A percentile compares a stretch with the other conserved stretches of the same genome.
phyloP scores from a whole-genome alignment of 1,140 invertebrate species.

The Drepana arcuata region DNA sequence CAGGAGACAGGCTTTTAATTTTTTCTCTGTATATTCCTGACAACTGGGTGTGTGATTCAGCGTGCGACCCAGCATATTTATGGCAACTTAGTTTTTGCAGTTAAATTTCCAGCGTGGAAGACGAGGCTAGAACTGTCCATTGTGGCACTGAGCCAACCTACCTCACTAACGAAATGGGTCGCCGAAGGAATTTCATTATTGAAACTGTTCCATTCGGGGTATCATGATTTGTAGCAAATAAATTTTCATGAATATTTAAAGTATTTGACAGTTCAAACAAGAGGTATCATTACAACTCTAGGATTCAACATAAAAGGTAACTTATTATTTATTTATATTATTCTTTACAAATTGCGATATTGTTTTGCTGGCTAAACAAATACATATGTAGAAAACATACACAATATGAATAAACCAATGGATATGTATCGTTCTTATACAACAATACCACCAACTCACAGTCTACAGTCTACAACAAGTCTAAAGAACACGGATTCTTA shows the following conservation, averaged over 20 bases:
- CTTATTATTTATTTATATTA: background rate
- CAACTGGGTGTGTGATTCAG: constrained; percentile 1
- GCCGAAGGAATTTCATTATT: constrained; percentile 48
- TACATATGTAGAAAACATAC: too few relatives aligned
- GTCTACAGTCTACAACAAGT: too few relatives aligned
- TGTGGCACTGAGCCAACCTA: constrained; percentile 39
- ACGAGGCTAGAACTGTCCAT: constrained; percentile 25
- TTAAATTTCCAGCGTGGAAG: constrained; percentile 29
- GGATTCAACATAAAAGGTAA: too few relatives aligned
- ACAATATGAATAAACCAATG: too few relatives aligned
- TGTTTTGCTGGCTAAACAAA: too few relatives aligned
- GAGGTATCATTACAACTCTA: too few relatives aligned
- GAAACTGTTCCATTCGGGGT: constrained; percentile 29
- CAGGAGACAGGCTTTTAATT: too few relatives aligned
- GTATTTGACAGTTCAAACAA: background rate
- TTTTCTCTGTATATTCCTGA: too few relatives aligned
- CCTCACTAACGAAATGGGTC: constrained; percentile 24
- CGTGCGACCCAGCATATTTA: constrained; percentile 20
- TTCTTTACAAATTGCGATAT: background rate
- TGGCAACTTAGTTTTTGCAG: constrained; percentile 27
- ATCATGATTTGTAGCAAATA: constrained; percentile 7
- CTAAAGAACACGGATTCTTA: background rate
- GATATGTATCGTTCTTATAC: too few relatives aligned
- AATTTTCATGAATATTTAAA: background rate
- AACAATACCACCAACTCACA: too few relatives aligned